Percentiles rank a stretch among this genome's conserved stretches.
phyloP scores from a whole-genome alignment of 2,797 vertebrate genomes.

The Pangasius mekongensis region DNA sequence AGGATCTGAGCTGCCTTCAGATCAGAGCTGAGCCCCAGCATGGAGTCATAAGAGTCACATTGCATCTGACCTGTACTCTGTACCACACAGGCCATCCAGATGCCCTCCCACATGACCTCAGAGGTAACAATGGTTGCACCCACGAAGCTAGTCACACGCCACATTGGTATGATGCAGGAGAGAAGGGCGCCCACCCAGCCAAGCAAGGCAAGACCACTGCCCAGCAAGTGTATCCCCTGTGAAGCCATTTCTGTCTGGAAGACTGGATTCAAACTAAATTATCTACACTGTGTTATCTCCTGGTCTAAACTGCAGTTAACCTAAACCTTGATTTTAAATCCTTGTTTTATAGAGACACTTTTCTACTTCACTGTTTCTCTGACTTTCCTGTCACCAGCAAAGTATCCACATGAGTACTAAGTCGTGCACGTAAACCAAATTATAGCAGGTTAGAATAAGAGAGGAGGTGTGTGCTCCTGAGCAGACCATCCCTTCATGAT shows the following conservation, averaged over 20 bases:
- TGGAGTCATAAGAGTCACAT: constrained; percentile 78
- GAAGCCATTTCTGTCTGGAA: constrained; percentile 69
- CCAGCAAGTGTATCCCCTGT: constrained; percentile 76
- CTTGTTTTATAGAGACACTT: background rate
- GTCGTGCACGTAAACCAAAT: constrained; percentile 47
- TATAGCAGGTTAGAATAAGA: constrained; percentile 57
- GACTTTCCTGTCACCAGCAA: constrained; percentile 38
- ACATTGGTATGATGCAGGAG: constrained; percentile 75
- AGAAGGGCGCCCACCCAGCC: constrained; percentile 75
- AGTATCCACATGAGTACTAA: constrained; percentile 53
- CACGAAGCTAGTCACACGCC: constrained; percentile 78
- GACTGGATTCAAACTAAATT: background rate
- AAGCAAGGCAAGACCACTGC: constrained; percentile 71
- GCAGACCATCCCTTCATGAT: constrained; percentile 62
- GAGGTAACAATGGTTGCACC: constrained; percentile 78
- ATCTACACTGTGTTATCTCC: background rate
- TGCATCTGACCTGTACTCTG: constrained; percentile 77
- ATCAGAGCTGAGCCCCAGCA: constrained; percentile 70
- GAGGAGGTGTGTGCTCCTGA: constrained; percentile 45
- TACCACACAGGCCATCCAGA: constrained; percentile 80
- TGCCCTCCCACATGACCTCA: constrained; percentile 78
- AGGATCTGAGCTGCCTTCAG: constrained; percentile 75
- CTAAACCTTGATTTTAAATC: background rate
- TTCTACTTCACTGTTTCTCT: background rate
- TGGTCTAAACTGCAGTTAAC: background rate